phyloP scores from a whole-genome alignment of 2,113 vertebrate species.

The Crocuta crocuta region DNA sequence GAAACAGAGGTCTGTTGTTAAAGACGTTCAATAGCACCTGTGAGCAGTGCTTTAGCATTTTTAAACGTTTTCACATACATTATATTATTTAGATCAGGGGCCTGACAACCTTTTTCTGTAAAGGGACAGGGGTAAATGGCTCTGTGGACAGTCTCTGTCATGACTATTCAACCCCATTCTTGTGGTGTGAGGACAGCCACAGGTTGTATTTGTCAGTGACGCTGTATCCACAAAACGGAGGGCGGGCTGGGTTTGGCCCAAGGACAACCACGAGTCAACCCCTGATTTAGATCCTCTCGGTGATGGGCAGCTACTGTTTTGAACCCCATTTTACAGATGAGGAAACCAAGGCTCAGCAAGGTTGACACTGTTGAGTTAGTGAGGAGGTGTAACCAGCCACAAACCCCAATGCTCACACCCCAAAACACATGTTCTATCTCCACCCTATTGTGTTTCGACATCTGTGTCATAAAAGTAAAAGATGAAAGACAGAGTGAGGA shows the following conservation, averaged over 20 bases:
- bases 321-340: neutral
- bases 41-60: neutral
- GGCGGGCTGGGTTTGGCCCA: neutral
- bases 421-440: neutral
- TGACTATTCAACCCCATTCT: neutral
- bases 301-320: neutral
- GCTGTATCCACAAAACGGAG: neutral
- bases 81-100: neutral
- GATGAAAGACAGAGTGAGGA: neutral
- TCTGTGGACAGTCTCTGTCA: neutral
- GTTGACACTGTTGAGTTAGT: neutral
- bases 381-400: neutral
- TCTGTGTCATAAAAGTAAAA: neutral
- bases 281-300: neutral
- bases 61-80: neutral
- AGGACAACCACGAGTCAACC: neutral
- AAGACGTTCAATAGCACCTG: neutral
- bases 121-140: neutral
- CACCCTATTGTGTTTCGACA: neutral
- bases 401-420: neutral
- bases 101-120: neutral
- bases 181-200: neutral
- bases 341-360: neutral
- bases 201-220: neutral
- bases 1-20: slow-evolving; percentile 73